phyloP scores from a whole-genome alignment of 1,140 invertebrate genomes.

The Sitophilus oryzae region DNA sequence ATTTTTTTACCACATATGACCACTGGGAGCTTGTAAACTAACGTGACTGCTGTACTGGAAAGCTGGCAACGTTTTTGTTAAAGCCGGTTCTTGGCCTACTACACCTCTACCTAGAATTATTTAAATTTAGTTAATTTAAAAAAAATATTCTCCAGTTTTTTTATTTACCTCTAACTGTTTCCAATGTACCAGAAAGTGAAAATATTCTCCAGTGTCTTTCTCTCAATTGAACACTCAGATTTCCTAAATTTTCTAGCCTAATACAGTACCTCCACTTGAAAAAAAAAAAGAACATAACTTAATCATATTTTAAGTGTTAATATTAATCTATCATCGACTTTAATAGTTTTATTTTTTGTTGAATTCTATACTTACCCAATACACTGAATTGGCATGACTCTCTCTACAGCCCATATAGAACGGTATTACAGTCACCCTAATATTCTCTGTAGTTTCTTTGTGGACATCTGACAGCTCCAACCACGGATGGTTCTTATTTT shows the following conservation, averaged over 20 bases:
- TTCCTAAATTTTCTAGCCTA: slow-evolving; percentile 87
- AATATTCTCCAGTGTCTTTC: slow-evolving; percentile 97
- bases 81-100: slow-evolving; percentile 90
- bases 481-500: slow-evolving; percentile 97
- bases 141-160: neutral
- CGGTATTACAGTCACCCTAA: slow-evolving; percentile 93
- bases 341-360: neutral
- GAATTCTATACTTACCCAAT: slow-evolving; percentile 64
- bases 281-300: slow-evolving; percentile 18
- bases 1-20: slow-evolving; percentile 86
- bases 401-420: slow-evolving; percentile 95
- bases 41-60: slow-evolving; percentile 98
- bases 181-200: slow-evolving; percentile 87
- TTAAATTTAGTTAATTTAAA: neutral
- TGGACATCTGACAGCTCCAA: slow-evolving; percentile 95
- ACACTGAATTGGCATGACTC: slow-evolving; percentile 81
- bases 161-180: slow-evolving; percentile 71
- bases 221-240: slow-evolving; percentile 81
- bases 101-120: slow-evolving; percentile 65
- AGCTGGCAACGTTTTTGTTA: slow-evolving; percentile 80
- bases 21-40: slow-evolving; percentile 92
- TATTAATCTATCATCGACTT: too few relatives aligned
- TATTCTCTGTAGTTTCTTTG: slow-evolving; percentile 93
- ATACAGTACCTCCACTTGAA: slow-evolving; percentile 94
- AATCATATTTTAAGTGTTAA: too few relatives aligned